Conservation (phyloP, 2,888 invertebrate genomes). For the Blastobasis adustella region DNA sequence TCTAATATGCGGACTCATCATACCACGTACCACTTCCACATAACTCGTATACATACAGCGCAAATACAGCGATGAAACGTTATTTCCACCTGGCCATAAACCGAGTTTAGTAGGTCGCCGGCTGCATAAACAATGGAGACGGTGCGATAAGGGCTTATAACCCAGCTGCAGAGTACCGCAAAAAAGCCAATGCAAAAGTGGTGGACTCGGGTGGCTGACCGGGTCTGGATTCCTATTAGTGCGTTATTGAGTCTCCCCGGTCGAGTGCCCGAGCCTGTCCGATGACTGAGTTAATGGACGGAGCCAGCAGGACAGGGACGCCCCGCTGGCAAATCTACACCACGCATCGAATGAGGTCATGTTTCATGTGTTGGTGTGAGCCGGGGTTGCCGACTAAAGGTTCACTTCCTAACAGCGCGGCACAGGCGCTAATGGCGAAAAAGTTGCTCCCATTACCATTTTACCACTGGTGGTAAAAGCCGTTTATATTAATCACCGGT, state of each 20-base stretch:
- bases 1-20: too few species aligned
- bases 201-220: conserved; percentile 56
- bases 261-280: conserved; percentile 44
- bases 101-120: conserved; percentile 36
- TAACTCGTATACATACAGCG: too few species aligned
- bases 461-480: too few species aligned
- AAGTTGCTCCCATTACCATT: too few species aligned
- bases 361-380: background rate
- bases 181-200: conserved; percentile 29
- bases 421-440: too few species aligned
- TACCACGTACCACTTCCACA: too few species aligned
- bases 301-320: conserved; percentile 28
- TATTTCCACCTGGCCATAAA: background rate
- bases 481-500: too few species aligned
- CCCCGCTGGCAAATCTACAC: conserved; percentile 21
- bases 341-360: background rate
- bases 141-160: conserved; percentile 35
- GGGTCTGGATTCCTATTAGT: conserved; percentile 62
- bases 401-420: too few species aligned
- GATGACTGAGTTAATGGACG: conserved; percentile 39
- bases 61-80: conserved; percentile 3
- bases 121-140: conserved; percentile 38
- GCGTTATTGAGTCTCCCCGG: conserved; percentile 59
- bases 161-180: conserved; percentile 4
- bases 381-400: too few species aligned